These are phyloP conservation scores for Pangasius larnaudii DNA, from an alignment of 2,797 vertebrate genomes.

Conservation along the genomic window DNA sequence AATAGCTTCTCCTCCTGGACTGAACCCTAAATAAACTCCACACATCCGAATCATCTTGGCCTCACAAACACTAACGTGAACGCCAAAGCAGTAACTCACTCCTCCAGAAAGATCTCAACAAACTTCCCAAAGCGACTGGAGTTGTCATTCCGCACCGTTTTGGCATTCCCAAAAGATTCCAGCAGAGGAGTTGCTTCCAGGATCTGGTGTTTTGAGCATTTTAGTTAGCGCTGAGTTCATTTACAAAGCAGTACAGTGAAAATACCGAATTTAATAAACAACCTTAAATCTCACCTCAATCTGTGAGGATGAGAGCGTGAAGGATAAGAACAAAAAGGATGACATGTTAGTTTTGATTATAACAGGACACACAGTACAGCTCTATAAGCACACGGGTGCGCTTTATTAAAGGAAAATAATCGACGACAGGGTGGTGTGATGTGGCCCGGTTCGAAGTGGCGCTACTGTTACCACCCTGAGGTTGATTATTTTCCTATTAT, in stretches of 20 bases:
- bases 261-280: background rate
- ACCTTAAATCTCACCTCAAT: constrained; percentile 48
- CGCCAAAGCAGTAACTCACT: constrained; percentile 77
- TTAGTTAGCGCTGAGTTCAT: background rate
- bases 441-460: too few relatives aligned
- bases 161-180: constrained; percentile 97
- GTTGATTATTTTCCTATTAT: too few relatives aligned
- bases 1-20: background rate
- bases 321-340: constrained; percentile 5
- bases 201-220: constrained; percentile 76
- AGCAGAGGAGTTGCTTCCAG: constrained; percentile 92
- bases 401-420: too few relatives aligned
- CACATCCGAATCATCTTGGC: background rate
- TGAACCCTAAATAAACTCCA: background rate
- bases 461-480: too few relatives aligned
- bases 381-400: background rate
- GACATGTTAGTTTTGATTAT: background rate
- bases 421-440: too few relatives aligned
- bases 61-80: background rate
- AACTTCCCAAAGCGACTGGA: constrained; percentile 98
- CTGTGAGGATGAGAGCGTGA: constrained; percentile 27
- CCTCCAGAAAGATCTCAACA: constrained; percentile 91
- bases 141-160: constrained; percentile 96
- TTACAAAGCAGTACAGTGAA: background rate
- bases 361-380: background rate